Percentiles rank a stretch among this genome's conserved stretches.
Evolutionary conservation across 2,113 vertebrate species (phyloP).

Genomic region (Scophthalmus maximus): DNA sequence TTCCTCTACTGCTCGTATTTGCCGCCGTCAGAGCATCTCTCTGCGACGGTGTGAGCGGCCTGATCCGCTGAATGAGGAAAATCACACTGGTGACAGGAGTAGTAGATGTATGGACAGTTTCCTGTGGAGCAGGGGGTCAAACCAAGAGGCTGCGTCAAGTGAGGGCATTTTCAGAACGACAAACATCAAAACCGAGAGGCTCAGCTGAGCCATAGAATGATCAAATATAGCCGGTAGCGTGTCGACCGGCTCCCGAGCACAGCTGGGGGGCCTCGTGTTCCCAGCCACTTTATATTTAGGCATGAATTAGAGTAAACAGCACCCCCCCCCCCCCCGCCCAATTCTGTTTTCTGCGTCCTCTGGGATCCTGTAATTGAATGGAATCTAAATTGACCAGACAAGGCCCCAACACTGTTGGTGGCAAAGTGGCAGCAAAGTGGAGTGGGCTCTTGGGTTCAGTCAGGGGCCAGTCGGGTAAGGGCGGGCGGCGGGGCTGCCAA

Average conservation of each 20-base stretch:
- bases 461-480: slow-evolving; percentile 63
- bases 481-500: slow-evolving; percentile 10
- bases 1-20: slow-evolving; percentile 40
- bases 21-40: slow-evolving; percentile 20
- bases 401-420: slow-evolving; percentile 62
- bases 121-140: not conserved
- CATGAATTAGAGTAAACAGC: slow-evolving; percentile 44
- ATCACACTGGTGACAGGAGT: not conserved
- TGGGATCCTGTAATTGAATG: slow-evolving; percentile 58
- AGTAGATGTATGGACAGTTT: not conserved
- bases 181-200: not conserved
- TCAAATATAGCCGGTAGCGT: not conserved
- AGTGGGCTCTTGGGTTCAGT: slow-evolving; percentile 66
- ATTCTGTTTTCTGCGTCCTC: slow-evolving; percentile 24
- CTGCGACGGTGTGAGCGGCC: not conserved
- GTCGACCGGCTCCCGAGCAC: slow-evolving; percentile 26
- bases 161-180: not conserved
- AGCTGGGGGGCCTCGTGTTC: slow-evolving; percentile 51
- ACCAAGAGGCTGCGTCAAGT: not conserved
- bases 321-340: not conserved
- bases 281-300: slow-evolving; percentile 64
- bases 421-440: slow-evolving; percentile 68
- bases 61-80: not conserved
- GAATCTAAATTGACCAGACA: slow-evolving; percentile 68
- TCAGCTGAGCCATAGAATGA: not conserved